Percentiles rank a stretch among this genome's conserved stretches.
Evolutionary conservation across 2,888 invertebrate genomes (phyloP).

Genomic region (Augiades crinisus): DNA sequence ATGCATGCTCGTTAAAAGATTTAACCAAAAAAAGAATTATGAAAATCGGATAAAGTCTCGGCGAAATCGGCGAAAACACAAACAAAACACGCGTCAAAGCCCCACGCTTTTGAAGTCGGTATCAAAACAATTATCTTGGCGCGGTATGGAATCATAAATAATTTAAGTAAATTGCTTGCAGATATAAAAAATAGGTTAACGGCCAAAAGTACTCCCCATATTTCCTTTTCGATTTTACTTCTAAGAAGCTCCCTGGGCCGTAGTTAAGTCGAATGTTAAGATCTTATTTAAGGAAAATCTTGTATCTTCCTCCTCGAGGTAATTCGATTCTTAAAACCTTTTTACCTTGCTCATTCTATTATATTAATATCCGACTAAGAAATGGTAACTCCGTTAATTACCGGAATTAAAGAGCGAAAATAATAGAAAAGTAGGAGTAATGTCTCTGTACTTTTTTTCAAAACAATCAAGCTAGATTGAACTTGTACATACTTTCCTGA

Average conservation of each 20-base stretch:
- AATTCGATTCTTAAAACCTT: constrained; percentile 30
- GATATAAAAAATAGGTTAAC: constrained; percentile 29
- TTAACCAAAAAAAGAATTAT: no score
- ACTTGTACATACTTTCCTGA: no score
- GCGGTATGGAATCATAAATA: constrained; percentile 15
- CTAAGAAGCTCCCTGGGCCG: constrained; percentile 40
- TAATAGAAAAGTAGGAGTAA: no score
- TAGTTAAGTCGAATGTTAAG: constrained; percentile 41
- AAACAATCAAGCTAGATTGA: no score
- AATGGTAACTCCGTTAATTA: constrained; percentile 20
- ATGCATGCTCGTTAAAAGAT: no score
- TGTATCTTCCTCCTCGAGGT: constrained; percentile 32
- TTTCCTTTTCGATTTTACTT: constrained; percentile 40
- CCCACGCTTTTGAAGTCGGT: no score
- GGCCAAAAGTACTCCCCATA: constrained; percentile 33
- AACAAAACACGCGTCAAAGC: no score
- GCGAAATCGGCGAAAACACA: no score
- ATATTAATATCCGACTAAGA: constrained; percentile 20
- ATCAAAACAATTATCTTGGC: neutral
- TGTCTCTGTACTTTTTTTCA: no score
- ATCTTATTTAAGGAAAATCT: constrained; percentile 37
- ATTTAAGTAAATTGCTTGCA: constrained; percentile 30
- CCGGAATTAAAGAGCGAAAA: constrained; percentile 7
- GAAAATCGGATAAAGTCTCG: no score
- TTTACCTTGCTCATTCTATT: constrained; percentile 25